Percentiles rank a stretch among this genome's conserved stretches.
These are phyloP conservation scores for Emydoidea blandingii DNA, from an alignment of 2,797 vertebrate species.

Conservation along the genomic window DNA sequence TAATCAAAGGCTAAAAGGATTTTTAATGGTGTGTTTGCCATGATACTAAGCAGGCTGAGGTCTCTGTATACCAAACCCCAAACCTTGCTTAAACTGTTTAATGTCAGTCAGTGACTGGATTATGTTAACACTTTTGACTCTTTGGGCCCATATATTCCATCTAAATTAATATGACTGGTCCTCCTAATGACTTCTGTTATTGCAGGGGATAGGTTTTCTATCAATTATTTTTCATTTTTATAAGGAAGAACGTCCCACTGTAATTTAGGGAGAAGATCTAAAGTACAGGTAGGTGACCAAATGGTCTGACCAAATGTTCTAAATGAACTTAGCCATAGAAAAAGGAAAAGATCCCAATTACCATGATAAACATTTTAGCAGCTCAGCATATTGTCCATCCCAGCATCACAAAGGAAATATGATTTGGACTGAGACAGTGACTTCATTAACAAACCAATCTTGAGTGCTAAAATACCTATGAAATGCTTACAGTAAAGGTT, in stretches of 20 bases:
- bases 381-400: background rate
- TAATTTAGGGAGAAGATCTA: background rate
- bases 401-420: background rate
- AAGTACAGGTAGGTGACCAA: background rate
- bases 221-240: background rate
- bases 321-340: background rate
- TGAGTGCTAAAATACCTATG: background rate
- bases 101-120: background rate
- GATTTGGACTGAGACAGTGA: background rate
- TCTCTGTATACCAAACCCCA: background rate
- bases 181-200: background rate
- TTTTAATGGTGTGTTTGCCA: background rate
- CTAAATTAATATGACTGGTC: background rate
- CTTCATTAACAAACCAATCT: background rate
- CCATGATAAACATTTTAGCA: background rate
- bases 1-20: background rate
- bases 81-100: background rate
- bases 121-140: background rate
- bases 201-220: background rate
- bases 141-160: background rate
- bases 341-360: background rate
- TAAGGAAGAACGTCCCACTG: rapidly evolving
- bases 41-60: background rate
- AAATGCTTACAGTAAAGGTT: background rate
- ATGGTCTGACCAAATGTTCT: background rate